Conservation (phyloP, 2,113 vertebrate genomes). For the Desmodus rotundus region DNA sequence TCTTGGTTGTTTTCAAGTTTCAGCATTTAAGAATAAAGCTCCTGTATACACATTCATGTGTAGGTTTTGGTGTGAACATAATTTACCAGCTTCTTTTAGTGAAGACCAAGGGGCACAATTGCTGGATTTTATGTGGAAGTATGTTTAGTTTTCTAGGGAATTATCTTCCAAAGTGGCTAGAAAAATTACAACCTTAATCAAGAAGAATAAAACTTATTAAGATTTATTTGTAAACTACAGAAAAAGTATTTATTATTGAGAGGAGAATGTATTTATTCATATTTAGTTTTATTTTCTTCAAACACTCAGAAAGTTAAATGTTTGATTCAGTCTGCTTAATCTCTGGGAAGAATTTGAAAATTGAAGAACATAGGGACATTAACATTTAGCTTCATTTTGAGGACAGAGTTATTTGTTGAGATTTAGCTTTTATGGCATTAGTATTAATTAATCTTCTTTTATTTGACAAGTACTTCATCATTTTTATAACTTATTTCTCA, state of each 20-base stretch:
- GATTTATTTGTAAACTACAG: not conserved
- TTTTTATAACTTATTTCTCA: slow-evolving; percentile 50
- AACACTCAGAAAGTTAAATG: not conserved
- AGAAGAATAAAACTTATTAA: not conserved
- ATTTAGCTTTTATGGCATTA: slow-evolving; percentile 18
- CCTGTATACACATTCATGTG: not conserved
- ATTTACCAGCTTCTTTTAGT: not conserved
- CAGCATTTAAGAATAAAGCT: not conserved
- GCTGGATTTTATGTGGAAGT: not conserved
- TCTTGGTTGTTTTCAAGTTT: not conserved
- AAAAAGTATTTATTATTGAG: not conserved
- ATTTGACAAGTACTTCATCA: slow-evolving; percentile 18
- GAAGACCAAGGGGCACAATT: not conserved
- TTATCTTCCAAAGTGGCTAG: not conserved
- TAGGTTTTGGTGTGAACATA: not conserved
- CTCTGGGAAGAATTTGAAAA: not conserved
- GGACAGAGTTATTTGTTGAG: slow-evolving; percentile 34
- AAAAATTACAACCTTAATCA: not conserved
- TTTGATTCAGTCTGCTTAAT: not conserved
- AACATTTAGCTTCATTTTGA: slow-evolving; percentile 23
- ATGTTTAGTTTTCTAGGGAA: not conserved
- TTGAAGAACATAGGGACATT: not conserved
- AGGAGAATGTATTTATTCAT: not conserved
- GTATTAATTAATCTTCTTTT: slow-evolving; percentile 40
- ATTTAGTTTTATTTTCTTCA: not conserved